Evolutionary conservation across 2,113 vertebrate genomes (phyloP).

Genomic region (Dipodomys stephensi): DNA sequence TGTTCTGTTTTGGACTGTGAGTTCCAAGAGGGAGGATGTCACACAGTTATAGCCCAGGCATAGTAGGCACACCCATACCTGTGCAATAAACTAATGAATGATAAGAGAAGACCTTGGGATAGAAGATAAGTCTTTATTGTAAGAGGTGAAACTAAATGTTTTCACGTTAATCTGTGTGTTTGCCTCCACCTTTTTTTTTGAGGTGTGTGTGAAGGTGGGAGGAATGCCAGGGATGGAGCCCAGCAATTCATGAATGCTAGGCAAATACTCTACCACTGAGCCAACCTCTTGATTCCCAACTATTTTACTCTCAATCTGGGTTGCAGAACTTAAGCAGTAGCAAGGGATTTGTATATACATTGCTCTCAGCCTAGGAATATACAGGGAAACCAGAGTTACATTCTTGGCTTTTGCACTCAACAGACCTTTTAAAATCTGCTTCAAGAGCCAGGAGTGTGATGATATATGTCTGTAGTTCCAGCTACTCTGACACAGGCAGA

Average conservation of each 20-base stretch:
- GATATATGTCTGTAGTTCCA: background rate
- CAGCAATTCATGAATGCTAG: background rate
- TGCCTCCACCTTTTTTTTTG: background rate
- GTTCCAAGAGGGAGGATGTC: background rate
- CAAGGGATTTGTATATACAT: background rate
- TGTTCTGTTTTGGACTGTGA: background rate
- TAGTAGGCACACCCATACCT: background rate
- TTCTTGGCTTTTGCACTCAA: background rate
- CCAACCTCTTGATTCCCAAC: background rate
- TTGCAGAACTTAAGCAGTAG: background rate
- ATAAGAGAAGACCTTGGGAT: background rate
- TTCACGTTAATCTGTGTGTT: slow-evolving; percentile 3
- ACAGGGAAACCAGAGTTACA: slow-evolving; percentile 24
- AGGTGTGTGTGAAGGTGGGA: no score
- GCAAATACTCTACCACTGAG: background rate
- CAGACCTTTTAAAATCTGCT: background rate
- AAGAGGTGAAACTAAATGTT: slow-evolving; percentile 9
- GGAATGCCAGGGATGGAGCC: background rate
- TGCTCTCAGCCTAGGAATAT: background rate
- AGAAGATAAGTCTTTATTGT: background rate
- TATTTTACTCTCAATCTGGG: background rate
- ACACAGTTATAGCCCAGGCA: background rate
- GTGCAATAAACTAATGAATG: background rate
- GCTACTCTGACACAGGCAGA: background rate
- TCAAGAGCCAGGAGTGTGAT: background rate